phyloP scores from a whole-genome alignment of 2,888 invertebrate genomes.

The Pecten maximus region DNA sequence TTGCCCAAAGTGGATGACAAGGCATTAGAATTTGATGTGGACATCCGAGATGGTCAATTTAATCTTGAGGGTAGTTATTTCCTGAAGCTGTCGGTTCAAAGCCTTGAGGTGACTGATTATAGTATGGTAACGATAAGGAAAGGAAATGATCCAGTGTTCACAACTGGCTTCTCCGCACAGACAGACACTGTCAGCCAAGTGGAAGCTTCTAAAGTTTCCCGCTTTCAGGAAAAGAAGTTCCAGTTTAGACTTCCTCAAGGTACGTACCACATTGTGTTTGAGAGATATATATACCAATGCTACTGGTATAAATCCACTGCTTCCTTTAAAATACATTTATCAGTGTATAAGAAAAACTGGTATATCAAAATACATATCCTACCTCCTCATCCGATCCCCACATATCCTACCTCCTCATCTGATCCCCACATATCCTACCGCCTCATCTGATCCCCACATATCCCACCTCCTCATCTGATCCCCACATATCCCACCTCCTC shows the following conservation, averaged over 20 bases:
- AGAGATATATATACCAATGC: no score
- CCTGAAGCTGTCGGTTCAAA: slow-evolving; percentile 70
- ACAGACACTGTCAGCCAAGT: slow-evolving; percentile 72
- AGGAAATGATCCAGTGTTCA: slow-evolving; percentile 56
- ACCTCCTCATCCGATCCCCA: no score
- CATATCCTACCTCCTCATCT: no score
- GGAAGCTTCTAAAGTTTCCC: slow-evolving; percentile 65
- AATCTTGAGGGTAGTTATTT: slow-evolving; percentile 74
- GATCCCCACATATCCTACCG: no score
- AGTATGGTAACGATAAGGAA: slow-evolving; percentile 61
- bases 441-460: no score
- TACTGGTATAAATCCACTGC: background rate
- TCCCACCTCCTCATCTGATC: no score
- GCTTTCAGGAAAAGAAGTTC: slow-evolving; percentile 71
- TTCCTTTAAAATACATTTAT: no score
- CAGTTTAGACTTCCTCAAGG: slow-evolving; percentile 77
- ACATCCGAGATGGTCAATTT: slow-evolving; percentile 74
- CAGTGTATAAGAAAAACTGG: no score
- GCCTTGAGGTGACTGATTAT: slow-evolving; percentile 71
- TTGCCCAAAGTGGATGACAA: slow-evolving; percentile 69
- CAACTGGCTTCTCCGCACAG: slow-evolving; percentile 63
- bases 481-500: no score
- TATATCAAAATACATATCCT: no score
- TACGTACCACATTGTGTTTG: no score
- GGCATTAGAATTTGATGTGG: slow-evolving; percentile 72